phyloP scores from a whole-genome alignment of 2,113 vertebrate species.

The Eudyptes chrysolophus region DNA sequence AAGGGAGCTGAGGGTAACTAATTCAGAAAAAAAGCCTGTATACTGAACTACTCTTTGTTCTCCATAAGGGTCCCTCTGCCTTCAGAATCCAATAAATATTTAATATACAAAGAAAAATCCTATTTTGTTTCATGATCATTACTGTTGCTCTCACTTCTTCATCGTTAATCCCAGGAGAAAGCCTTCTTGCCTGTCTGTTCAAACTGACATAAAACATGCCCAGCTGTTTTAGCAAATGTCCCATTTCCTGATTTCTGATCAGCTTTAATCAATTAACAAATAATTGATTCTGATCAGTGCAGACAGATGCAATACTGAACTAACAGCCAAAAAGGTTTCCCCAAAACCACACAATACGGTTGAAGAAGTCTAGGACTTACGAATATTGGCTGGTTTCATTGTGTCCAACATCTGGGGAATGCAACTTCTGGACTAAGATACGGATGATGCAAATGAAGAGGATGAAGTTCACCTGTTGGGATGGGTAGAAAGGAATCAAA shows the following conservation, averaged over 20 bases:
- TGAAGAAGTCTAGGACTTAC: slow-evolving; percentile 75
- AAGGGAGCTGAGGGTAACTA: background rate
- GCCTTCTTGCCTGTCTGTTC: background rate
- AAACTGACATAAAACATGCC: background rate
- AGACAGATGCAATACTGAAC: background rate
- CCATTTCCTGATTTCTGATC: background rate
- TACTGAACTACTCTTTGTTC: background rate
- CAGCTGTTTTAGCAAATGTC: background rate
- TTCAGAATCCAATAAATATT: background rate
- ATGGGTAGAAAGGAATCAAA: background rate
- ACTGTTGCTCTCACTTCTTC: background rate
- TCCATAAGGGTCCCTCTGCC: background rate
- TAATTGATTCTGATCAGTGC: background rate
- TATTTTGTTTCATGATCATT: background rate
- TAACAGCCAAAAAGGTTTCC: background rate
- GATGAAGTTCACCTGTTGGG: slow-evolving; percentile 86
- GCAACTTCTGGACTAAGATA: slow-evolving; percentile 93
- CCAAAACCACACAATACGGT: fast-evolving
- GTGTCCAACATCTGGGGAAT: slow-evolving; percentile 88
- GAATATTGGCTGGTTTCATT: slow-evolving; percentile 90
- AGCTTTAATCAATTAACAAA: background rate
- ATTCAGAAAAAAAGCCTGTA: background rate
- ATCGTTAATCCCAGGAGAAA: background rate
- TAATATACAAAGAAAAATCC: background rate
- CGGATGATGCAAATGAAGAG: slow-evolving; percentile 95